Base-by-base conservation (phyloP, 2,888 invertebrate species). In the Pycnomerus fuliginosus region DNA sequence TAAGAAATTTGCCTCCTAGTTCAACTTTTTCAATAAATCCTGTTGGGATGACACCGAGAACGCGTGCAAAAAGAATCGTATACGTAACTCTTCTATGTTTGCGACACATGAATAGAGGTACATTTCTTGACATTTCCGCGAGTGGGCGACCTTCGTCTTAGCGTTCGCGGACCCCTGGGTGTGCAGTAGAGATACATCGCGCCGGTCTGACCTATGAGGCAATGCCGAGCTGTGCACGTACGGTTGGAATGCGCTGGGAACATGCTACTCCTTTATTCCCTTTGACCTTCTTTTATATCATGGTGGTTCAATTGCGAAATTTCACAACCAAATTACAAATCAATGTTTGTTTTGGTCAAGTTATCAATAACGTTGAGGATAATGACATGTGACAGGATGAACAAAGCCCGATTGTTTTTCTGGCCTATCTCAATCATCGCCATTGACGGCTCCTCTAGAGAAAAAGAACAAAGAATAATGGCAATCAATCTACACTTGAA, bases 161-260 rank as follows among this genome's bases (percentile, higher is more conserved):
- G 23, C 34, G 47, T 42, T 42, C 24, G 43, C 43, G 35, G 39
- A 43, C 48, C 42, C 48, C 43, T 48, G 43, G 43, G 47, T 47
- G 48, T 48, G 48, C 44, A 44, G 23, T 16, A 39, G 52, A 52
- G 46, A 50, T 50, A 56, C 51, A 50, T 48, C 50, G 54, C 45
- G 50, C 51, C 50, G 50, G 51, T 48, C 50, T 59, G 58, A 59
- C 57, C 58, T 59, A 59, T 59, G 58, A 57, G 48, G 58, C 49
- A 59, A 59, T 52, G 30, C 50, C 46, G 48, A 49, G 55, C 50
- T 29, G 37, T 48, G 48, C 56, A 55, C 54, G 58, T 57, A 56
- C 49, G 37, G 16, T 45, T 50, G 55, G 58, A 59, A 59, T 59
- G 55, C 50, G 55, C 48, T 55, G 58, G 53, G 52, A 56, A 56